These are phyloP conservation scores for Rhynchophorus ferrugineus DNA, from an alignment of 1,140 invertebrate genomes.

Conservation along the genomic window DNA sequence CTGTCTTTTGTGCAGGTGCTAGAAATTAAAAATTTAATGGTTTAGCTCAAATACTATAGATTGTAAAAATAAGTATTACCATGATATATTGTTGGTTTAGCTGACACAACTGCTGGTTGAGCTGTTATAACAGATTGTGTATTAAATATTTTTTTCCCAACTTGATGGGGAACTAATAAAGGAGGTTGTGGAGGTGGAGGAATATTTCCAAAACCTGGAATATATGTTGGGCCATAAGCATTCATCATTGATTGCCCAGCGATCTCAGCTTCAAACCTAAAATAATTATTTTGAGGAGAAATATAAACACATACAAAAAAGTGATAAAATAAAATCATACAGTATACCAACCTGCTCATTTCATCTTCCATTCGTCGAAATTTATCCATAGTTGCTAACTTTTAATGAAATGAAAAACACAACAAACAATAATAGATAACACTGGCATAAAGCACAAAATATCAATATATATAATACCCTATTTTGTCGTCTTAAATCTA, in stretches of 20 bases:
- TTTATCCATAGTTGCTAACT: conserved; percentile 14
- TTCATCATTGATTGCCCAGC: conserved; percentile 60
- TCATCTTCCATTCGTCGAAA: conserved; percentile 64
- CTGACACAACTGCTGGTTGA: conserved; percentile 53
- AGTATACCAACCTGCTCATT: conserved; percentile 58
- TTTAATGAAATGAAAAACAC: too few relatives aligned
- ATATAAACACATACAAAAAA: conserved; percentile 1
- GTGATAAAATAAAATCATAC: neutral
- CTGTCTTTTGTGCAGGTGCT: conserved; percentile 42
- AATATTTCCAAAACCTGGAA: conserved; percentile 40
- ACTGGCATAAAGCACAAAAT: too few relatives aligned
- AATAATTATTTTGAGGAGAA: conserved; percentile 17
- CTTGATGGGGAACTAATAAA: conserved; percentile 53
- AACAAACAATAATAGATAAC: too few relatives aligned
- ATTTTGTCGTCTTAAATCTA: too few relatives aligned
- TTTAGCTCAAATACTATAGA: neutral
- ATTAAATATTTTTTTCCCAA: conserved; percentile 39
- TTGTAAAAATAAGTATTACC: conserved; percentile 5
- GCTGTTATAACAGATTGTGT: conserved; percentile 40
- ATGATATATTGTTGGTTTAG: conserved; percentile 53
- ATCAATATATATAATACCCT: too few relatives aligned
- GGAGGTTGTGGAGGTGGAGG: conserved; percentile 50
- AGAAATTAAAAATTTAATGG: neutral
- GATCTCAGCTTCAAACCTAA: conserved; percentile 81
- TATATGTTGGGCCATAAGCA: conserved; percentile 48